Evolutionary conservation across 1,140 invertebrate species (phyloP), one percentile per base, ranked within the genome.

Genomic region (Bombus huntii): DNA sequence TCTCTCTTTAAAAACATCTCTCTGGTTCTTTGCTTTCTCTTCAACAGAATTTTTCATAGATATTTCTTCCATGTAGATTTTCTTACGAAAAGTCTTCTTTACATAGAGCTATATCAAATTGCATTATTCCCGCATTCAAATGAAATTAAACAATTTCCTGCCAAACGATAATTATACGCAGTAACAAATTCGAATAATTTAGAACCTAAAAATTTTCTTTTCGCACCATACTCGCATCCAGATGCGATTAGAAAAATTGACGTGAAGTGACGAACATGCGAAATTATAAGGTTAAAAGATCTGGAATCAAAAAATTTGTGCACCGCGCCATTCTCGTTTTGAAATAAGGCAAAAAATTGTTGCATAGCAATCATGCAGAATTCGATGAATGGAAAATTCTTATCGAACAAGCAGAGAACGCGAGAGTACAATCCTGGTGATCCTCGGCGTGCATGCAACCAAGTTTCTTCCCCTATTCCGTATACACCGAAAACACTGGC

Each of bases 391-490:
- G 57, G 0, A 28, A 3, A 25, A 28, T 62, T n/a, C 12, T 72
- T 2, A 15, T 71, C 25, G 4, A 28, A 42, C 37, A n/a, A 15
- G 28, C 1, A n/a, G 28, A 28, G 2, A 34, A 42, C 68, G 18
- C 44, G 53, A 59, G 31, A 71, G 66, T 53, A 42, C 76, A 65
- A 65, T 80, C 76, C 68, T 44, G 12, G n/a, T 37, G 39, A 73
- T 72, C 53, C 83, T 28, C 2, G 83, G 76, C 75, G 72, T 85
- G 83, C 83, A 85, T 85, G 83, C 70, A 79, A 62, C 68, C 77
- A 85, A 72, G 9, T n/a, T 28, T 31, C 59, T 25, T 28, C 57
- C 75, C 34, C 70, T 34, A 39, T 73, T 57, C 42, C 42, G 37
- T 34, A 15, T 42, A 75, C 78, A 74, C 84, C 57, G 71, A 85